Base-by-base conservation (phyloP, 1,140 invertebrate genomes). In the Sinonovacula constricta region DNA sequence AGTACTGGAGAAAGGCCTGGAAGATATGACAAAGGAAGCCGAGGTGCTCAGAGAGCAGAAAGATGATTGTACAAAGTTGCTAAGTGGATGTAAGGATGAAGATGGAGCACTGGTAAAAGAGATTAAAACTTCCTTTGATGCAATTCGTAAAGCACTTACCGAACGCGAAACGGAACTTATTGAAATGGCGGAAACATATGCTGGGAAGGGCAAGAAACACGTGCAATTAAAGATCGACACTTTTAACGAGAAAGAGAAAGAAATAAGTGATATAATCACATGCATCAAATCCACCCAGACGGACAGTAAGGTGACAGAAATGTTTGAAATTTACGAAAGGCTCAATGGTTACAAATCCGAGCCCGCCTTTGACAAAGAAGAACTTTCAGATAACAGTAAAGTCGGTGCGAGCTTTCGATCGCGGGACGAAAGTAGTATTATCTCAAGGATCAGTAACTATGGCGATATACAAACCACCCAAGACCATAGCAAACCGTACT, bases 91-190 rank as follows among this genome's bases (percentile, higher is more conserved):
- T 39, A 79, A 86, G 0, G 66, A 79, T 15, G 67, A 65, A 26
- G 63, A 81, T 28, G 56, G 62, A 36, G 80, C 78, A n/a, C 72
- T 87, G 10, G 63, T 81, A 22, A 56, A 70, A 39, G 49, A 85
- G 28, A 79, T 86, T 1, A 75, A 84, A 53, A 62, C 83, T 12
- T 67, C 79, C 12, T 86, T 87, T 71, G 71, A 59, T 26, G 79
- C 71, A 39, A 53, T 87, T 18, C 63, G 81, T 45, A 54, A 78
- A 12, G 60, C 79, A 10, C 14, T 87, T 14, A 69, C 74, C 24
- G 82, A 86, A 14, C 39, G 85, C 4, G 84, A 87, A 70, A 78
- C 79, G 65, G 83, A 81, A 15, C 56, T 87, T 31, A 59, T 83
- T 34, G 77, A 80, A 3, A 70, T 83, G 33, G 71, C 82, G 1